Conservation (phyloP, 2,888 invertebrate genomes). For the Coronaproctus castanopsis region DNA sequence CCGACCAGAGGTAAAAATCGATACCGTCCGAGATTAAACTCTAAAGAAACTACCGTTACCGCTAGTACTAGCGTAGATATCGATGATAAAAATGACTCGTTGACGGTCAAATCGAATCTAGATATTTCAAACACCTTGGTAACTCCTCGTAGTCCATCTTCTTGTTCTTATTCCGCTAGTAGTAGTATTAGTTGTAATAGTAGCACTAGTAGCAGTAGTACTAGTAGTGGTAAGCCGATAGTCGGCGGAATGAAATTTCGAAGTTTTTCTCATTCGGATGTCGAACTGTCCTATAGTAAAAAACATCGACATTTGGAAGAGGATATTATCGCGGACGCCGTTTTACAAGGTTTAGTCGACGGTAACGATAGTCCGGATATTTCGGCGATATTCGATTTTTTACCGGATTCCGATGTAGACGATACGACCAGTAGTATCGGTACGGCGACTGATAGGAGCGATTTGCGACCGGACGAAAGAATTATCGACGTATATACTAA, state of each 20-base stretch:
- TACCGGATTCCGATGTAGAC: constrained; percentile 8
- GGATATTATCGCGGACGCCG: too few relatives aligned
- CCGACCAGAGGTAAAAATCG: not conserved
- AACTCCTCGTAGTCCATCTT: too few relatives aligned
- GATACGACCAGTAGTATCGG: not conserved
- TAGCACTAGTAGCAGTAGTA: not conserved
- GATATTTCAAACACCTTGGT: too few relatives aligned
- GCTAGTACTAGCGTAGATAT: too few relatives aligned
- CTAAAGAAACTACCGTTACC: not conserved
- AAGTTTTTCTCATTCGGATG: not conserved
- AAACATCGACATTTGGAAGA: constrained; percentile 1
- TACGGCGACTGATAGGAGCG: not conserved
- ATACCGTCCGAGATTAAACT: not conserved
- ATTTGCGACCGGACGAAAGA: not conserved
- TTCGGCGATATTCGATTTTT: constrained; percentile 11
- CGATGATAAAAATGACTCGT: not conserved
- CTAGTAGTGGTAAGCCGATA: not conserved
- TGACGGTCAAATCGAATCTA: too few relatives aligned
- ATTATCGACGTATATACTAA: not conserved
- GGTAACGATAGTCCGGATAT: constrained; percentile 1
- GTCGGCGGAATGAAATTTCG: not conserved
- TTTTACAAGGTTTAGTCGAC: not conserved
- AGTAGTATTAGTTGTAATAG: not conserved
- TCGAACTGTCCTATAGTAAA: not conserved
- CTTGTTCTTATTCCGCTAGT: not conserved